Percentiles rank a stretch among this genome's conserved stretches.
phyloP scores from a whole-genome alignment of 2,888 invertebrate genomes.

The Nephrotoma appendiculata region DNA sequence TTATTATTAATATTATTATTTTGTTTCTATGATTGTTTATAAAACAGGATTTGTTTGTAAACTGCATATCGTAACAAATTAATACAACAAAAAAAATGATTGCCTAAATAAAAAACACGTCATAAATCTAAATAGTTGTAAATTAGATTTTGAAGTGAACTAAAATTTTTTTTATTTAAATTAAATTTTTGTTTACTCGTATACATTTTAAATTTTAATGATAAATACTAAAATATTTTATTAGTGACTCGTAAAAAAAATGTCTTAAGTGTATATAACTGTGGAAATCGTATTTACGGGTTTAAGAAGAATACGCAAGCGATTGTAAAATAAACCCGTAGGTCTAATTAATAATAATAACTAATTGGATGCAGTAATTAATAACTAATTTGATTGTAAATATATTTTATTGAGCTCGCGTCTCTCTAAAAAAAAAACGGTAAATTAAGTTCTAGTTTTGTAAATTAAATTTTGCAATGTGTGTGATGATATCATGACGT shows the following conservation, averaged over 20 bases:
- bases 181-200: background rate
- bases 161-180: background rate
- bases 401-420: background rate
- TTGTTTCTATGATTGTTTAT: background rate
- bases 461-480: background rate
- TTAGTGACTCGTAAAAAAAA: background rate
- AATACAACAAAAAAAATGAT: background rate
- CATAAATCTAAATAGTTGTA: background rate
- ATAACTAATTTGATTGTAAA: background rate
- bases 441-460: background rate
- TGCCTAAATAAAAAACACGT: background rate
- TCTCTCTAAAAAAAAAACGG: background rate
- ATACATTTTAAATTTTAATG: background rate
- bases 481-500: background rate
- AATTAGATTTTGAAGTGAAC: background rate
- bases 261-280: background rate
- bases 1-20: too few species aligned
- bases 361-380: background rate
- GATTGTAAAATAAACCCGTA: background rate
- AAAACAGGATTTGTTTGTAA: background rate
- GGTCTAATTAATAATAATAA: background rate
- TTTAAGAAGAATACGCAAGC: background rate
- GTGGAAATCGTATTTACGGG: background rate
- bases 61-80: background rate
- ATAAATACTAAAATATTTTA: background rate